These are phyloP conservation scores for Mycalesis mineus DNA, from an alignment of 2,888 invertebrate genomes.

Conservation along the genomic window DNA sequence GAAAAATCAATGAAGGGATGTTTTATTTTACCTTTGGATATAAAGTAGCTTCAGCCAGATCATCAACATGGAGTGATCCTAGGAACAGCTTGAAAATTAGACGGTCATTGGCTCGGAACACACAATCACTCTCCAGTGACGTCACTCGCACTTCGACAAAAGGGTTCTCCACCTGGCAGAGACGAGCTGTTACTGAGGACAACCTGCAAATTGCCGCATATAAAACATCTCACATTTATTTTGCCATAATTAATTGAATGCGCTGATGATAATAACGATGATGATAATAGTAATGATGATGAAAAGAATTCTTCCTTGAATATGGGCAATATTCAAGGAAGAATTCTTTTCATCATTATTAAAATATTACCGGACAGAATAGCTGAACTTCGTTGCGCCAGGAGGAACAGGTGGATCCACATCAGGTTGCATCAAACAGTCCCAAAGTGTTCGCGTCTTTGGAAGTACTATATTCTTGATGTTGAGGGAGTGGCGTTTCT, in stretches of 20 bases:
- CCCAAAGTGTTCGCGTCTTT: slow-evolving; percentile 51
- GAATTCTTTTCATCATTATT: not conserved
- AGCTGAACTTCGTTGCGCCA: slow-evolving; percentile 85
- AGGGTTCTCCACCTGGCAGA: slow-evolving; percentile 85
- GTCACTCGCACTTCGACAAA: slow-evolving; percentile 81
- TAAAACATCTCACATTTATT: too few relatives aligned
- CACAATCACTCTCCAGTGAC: slow-evolving; percentile 85
- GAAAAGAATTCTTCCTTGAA: too few relatives aligned
- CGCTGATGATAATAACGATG: too few relatives aligned
- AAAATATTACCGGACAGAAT: slow-evolving; percentile 75
- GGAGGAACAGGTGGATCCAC: slow-evolving; percentile 85
- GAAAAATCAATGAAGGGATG: too few relatives aligned
- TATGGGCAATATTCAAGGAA: too few relatives aligned
- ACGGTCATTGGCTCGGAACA: slow-evolving; percentile 86
- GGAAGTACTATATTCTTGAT: slow-evolving; percentile 52
- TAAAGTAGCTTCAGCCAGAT: slow-evolving; percentile 84
- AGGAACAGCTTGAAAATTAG: slow-evolving; percentile 85
- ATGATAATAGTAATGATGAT: too few relatives aligned
- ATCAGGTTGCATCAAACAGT: slow-evolving; percentile 58
- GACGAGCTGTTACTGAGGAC: slow-evolving; percentile 79
- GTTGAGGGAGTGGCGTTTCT: slow-evolving; percentile 53
- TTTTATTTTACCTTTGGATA: slow-evolving; percentile 82
- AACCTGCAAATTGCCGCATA: slow-evolving; percentile 51
- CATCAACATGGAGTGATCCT: slow-evolving; percentile 83
- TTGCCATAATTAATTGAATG: too few relatives aligned